phyloP scores from a whole-genome alignment of 2,888 invertebrate species.

The Cremastinae sp. region DNA sequence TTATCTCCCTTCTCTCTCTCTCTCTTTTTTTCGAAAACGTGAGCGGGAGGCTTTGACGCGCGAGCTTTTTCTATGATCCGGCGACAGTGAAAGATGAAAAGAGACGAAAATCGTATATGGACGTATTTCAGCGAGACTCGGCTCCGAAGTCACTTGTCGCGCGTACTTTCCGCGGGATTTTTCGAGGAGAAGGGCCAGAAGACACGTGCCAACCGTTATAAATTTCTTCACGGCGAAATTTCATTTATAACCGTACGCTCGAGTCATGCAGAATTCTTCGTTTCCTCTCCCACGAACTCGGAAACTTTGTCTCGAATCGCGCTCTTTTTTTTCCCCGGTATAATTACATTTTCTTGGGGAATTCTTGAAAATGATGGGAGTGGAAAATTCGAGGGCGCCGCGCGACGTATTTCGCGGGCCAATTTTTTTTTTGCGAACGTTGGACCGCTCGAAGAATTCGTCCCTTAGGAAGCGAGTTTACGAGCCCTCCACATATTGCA shows the following conservation, averaged over 20 bases:
- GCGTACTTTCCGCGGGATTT: slow-evolving; percentile 14
- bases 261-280: slow-evolving; percentile 43
- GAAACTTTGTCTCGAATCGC: background rate
- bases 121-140: slow-evolving; percentile 23
- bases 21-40: slow-evolving; percentile 32
- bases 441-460: no score
- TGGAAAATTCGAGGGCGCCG: no score
- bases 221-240: slow-evolving; percentile 72
- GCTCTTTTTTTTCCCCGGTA: background rate
- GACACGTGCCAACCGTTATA: slow-evolving; percentile 73
- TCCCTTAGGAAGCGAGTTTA: no score
- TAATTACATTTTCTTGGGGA: no score
- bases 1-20: background rate
- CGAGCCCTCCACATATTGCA: no score
- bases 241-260: slow-evolving; percentile 70
- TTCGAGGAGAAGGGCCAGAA: slow-evolving; percentile 7
- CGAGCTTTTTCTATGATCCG: slow-evolving; percentile 57
- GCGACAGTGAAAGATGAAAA: slow-evolving; percentile 53
- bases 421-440: no score
- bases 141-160: slow-evolving; percentile 37
- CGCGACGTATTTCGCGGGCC: no score
- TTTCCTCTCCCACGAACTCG: slow-evolving; percentile 54
- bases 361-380: no score
- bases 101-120: slow-evolving; percentile 31
- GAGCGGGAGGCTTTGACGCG: slow-evolving; percentile 46